Conservation (phyloP, 2,797 vertebrate genomes). For the Hapalemur alaotrensis region DNA sequence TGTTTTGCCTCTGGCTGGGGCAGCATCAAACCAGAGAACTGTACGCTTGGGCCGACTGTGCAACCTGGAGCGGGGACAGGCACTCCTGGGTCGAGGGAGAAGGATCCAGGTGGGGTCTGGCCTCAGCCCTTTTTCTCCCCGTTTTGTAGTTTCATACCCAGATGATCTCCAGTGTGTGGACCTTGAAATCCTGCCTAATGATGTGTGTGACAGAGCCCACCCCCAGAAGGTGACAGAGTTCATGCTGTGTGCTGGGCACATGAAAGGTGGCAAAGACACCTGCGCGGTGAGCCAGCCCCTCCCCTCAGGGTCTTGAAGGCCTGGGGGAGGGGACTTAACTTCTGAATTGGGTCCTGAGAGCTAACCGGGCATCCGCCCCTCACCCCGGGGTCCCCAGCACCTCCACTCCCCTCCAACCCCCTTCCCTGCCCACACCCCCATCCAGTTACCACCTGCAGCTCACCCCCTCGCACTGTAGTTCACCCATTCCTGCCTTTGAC, state of each 20-base stretch:
- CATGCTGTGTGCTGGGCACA: slow-evolving; percentile 62
- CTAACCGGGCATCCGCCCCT: too few relatives aligned
- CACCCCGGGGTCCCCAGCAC: background rate
- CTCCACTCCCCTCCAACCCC: background rate
- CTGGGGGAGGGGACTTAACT: background rate
- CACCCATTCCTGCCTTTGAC: background rate
- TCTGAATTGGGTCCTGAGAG: background rate
- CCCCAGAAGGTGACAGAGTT: background rate
- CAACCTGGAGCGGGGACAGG: rapidly evolving
- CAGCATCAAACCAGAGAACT: rapidly evolving
- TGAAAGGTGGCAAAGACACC: slow-evolving; percentile 59
- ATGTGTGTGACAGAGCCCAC: background rate
- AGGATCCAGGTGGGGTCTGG: background rate
- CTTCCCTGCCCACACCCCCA: background rate
- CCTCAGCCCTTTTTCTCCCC: background rate
- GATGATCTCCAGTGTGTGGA: slow-evolving; percentile 29
- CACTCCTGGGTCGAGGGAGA: background rate
- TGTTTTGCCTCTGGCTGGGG: slow-evolving; percentile 66
- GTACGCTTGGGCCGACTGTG: background rate
- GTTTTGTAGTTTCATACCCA: background rate
- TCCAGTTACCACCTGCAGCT: background rate
- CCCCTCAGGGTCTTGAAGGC: background rate
- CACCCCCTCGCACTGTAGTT: background rate
- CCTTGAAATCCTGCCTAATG: background rate
- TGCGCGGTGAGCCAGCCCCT: slow-evolving; percentile 50